phyloP scores from a whole-genome alignment of 1,140 invertebrate species.

The Ditylenchus dipsaci region DNA sequence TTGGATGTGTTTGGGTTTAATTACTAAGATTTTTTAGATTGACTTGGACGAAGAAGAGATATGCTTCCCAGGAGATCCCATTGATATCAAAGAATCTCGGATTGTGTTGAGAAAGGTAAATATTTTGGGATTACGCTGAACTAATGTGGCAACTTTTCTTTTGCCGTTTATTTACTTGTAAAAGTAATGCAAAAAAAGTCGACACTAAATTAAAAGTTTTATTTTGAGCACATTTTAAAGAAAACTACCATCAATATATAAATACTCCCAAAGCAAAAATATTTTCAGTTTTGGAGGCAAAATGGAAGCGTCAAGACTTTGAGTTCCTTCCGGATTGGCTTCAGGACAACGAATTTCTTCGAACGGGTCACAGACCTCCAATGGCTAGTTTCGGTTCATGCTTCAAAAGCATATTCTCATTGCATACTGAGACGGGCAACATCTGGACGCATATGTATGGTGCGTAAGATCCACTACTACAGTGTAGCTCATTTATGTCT shows the following conservation, averaged over 20 bases:
- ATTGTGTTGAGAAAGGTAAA: neutral
- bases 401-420: conserved; percentile 88
- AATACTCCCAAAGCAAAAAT: no score
- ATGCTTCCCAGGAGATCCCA: conserved; percentile 12
- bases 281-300: conserved; percentile 23
- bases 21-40: conserved; percentile 11
- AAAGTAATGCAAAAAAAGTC: no score
- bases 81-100: neutral
- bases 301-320: conserved; percentile 57
- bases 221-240: no score
- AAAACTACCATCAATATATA: no score
- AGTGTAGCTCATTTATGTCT: no score
- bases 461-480: no score
- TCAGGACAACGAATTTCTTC: conserved; percentile 95
- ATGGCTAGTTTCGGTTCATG: conserved; percentile 90
- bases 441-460: conserved; percentile 89
- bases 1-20: neutral
- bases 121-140: neutral
- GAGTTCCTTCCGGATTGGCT: conserved; percentile 77
- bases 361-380: conserved; percentile 87
- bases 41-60: conserved; percentile 43
- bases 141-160: no score
- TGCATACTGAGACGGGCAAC: conserved; percentile 83
- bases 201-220: no score
- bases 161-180: no score